These are phyloP conservation scores for Noctua pronuba DNA, from an alignment of 2,888 invertebrate species.

Conservation along the genomic window DNA sequence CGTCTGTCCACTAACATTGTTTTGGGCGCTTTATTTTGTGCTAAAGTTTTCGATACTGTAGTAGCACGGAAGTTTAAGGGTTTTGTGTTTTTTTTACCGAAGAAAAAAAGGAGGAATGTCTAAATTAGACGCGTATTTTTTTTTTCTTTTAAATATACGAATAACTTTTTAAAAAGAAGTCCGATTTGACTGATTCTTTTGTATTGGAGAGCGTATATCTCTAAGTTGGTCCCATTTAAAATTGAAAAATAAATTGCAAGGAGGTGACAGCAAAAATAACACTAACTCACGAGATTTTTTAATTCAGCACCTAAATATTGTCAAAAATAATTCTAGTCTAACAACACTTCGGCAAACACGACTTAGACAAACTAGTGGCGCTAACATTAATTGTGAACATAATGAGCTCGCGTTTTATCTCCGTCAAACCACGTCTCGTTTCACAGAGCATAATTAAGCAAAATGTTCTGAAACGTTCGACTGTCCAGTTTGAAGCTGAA, in stretches of 20 bases:
- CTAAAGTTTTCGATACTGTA: too few relatives aligned
- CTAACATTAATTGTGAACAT: constrained; percentile 17
- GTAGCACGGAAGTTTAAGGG: not conserved
- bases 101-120: too few relatives aligned
- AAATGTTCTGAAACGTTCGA: constrained; percentile 10
- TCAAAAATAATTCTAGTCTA: not conserved
- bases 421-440: constrained; percentile 15
- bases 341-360: too few relatives aligned
- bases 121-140: too few relatives aligned
- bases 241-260: too few relatives aligned
- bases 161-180: too few relatives aligned
- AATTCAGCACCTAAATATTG: not conserved
- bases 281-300: not conserved
- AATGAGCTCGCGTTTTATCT: constrained; percentile 25
- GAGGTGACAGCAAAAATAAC: not conserved
- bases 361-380: not conserved
- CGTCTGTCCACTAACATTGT: constrained; percentile 32
- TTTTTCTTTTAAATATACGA: too few relatives aligned
- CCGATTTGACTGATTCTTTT: too few relatives aligned
- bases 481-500: constrained; percentile 9
- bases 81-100: too few relatives aligned
- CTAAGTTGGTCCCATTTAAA: too few relatives aligned
- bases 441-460: constrained; percentile 26
- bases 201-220: too few relatives aligned
- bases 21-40: not conserved